Percentiles rank a stretch among this genome's conserved stretches.
These are phyloP conservation scores for Drosophila willistoni DNA, from an alignment of 1,140 invertebrate genomes.

Conservation along the genomic window DNA sequence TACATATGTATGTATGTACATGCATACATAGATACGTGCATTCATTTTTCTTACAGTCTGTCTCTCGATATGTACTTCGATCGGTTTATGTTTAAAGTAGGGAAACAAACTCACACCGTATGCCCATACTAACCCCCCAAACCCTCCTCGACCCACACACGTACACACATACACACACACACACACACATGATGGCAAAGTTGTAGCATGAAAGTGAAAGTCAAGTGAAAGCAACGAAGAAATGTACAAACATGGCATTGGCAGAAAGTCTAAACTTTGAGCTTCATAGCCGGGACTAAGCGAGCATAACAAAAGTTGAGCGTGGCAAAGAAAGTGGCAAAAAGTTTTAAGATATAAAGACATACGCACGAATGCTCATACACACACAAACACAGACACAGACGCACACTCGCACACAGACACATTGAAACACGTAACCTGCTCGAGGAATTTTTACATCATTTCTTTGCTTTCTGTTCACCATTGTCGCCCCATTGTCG, in stretches of 20 bases:
- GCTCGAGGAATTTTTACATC: constrained; percentile 57
- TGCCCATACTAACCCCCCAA: neutral
- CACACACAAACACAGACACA: neutral
- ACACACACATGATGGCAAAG: constrained; percentile 14
- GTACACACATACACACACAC: constrained; percentile 32
- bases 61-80: constrained; percentile 35
- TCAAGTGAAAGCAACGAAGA: constrained; percentile 44
- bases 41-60: constrained; percentile 40
- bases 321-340: constrained; percentile 72
- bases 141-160: neutral
- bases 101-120: constrained; percentile 50
- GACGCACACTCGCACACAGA: constrained; percentile 2
- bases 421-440: constrained; percentile 44
- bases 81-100: constrained; percentile 72
- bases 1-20: constrained; percentile 2
- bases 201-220: constrained; percentile 52
- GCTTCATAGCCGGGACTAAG: constrained; percentile 44
- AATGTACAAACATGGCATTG: constrained; percentile 53
- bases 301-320: constrained; percentile 79
- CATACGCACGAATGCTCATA: constrained; percentile 69
- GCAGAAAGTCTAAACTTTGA: constrained; percentile 16
- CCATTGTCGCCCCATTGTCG: constrained; percentile 60
- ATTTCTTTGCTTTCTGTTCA: constrained; percentile 60
- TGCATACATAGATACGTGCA: constrained; percentile 27
- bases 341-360: constrained; percentile 77